Percentiles rank a stretch among this genome's conserved stretches.
These are phyloP conservation scores for Macrophya annulata DNA, from an alignment of 2,888 invertebrate genomes.

Conservation along the genomic window DNA sequence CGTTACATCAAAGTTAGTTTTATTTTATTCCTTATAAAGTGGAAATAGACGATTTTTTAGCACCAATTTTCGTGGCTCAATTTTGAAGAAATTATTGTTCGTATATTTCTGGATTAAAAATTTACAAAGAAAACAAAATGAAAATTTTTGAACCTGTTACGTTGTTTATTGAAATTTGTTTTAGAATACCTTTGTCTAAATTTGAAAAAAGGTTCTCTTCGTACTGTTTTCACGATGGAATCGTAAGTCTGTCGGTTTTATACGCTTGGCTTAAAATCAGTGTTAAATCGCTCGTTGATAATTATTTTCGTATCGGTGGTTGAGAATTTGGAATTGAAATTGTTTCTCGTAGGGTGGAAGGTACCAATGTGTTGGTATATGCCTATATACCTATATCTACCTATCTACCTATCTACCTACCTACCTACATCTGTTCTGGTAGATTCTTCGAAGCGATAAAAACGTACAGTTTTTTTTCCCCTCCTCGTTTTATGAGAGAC, in stretches of 20 bases:
- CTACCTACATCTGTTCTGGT: constrained; percentile 16
- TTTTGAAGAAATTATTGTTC: background rate
- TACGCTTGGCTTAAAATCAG: background rate
- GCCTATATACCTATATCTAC: no score
- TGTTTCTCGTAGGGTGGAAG: background rate
- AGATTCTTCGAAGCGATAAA: constrained; percentile 41
- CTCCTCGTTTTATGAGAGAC: constrained; percentile 36
- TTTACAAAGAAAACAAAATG: background rate
- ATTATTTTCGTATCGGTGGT: constrained; percentile 19
- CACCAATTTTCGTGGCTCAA: background rate
- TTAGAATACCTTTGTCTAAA: background rate
- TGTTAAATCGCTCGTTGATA: constrained; percentile 20
- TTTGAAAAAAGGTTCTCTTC: background rate
- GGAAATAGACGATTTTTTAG: background rate
- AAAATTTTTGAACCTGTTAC: background rate
- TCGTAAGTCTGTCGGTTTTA: background rate
- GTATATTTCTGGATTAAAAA: no score
- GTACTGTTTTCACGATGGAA: background rate
- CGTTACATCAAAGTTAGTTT: background rate
- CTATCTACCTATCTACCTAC: background rate
- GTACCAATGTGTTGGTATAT: background rate
- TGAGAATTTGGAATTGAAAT: constrained; percentile 1
- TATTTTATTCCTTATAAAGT: background rate
- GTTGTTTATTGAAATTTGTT: background rate
- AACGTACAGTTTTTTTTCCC: constrained; percentile 33